Percentiles rank a stretch among this genome's conserved stretches.
These are phyloP conservation scores for Hirundo rustica DNA, from an alignment of 2,797 vertebrate genomes.

Conservation along the genomic window DNA sequence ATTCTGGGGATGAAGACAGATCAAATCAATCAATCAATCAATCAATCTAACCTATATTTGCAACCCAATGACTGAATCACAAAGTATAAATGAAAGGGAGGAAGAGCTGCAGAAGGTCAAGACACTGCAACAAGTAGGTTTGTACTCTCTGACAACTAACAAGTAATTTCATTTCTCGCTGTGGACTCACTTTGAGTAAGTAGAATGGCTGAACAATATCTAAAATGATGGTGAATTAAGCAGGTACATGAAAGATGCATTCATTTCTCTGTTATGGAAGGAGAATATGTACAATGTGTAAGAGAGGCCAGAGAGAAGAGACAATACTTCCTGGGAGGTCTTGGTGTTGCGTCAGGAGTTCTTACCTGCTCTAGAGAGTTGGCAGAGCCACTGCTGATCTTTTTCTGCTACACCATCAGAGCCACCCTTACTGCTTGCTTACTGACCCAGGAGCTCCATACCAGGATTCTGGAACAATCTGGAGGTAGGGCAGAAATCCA, in stretches of 20 bases:
- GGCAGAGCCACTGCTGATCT: not conserved
- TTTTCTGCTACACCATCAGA: not conserved
- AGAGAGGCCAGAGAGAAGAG: not conserved
- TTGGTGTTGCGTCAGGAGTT: not conserved
- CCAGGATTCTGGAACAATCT: not conserved
- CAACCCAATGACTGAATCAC: not conserved
- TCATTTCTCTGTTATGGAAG: not conserved
- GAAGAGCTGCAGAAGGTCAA: not conserved
- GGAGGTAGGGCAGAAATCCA: not conserved
- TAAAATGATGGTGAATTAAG: not conserved
- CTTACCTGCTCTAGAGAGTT: not conserved
- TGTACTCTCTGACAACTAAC: not conserved
- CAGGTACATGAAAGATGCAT: not conserved
- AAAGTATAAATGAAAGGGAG: not conserved
- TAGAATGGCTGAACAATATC: not conserved
- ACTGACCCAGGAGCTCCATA: not conserved
- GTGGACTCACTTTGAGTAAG: not conserved
- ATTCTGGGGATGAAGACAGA: not conserved
- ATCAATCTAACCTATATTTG: not conserved
- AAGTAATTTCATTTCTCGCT: not conserved
- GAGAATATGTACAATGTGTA: not conserved
- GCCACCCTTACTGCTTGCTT: not conserved
- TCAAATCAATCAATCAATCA: no score
- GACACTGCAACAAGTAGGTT: not conserved
- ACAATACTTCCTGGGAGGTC: not conserved